Evolutionary conservation across 2,113 vertebrate species (phyloP).

Genomic region (Cathartes aura): DNA sequence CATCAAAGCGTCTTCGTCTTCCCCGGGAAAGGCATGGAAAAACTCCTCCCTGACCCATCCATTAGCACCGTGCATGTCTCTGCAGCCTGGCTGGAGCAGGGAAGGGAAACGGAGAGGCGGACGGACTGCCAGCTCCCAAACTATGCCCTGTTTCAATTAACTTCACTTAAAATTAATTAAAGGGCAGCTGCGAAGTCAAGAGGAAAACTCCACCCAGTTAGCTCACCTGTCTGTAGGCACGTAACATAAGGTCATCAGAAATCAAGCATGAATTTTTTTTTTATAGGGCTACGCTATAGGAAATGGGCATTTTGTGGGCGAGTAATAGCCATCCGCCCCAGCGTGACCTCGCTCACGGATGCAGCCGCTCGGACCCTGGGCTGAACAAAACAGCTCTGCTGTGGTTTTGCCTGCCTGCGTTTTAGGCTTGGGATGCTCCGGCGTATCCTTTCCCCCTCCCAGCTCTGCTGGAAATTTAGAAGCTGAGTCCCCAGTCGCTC

Average conservation of each 20-base stretch:
- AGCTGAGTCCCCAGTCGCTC: background rate
- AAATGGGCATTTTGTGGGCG: constrained; percentile 22
- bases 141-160: constrained; percentile 12
- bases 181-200: constrained; percentile 42
- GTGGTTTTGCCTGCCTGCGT: background rate
- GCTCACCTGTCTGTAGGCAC: constrained; percentile 60
- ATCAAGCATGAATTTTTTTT: fast-evolving
- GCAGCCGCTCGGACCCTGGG: background rate
- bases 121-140: background rate
- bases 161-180: constrained; percentile 57
- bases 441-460: background rate
- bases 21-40: background rate
- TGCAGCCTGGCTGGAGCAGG: background rate
- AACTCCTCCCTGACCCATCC: background rate
- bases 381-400: background rate
- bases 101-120: background rate
- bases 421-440: background rate
- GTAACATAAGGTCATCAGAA: background rate
- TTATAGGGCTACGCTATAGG: background rate
- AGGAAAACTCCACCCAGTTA: constrained; percentile 25
- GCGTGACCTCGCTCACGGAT: background rate
- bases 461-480: background rate
- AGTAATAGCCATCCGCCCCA: background rate
- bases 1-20: background rate
- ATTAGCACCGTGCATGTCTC: fast-evolving